Evolutionary conservation across 1,140 invertebrate genomes (phyloP).

Genomic region (Proales similis): DNA sequence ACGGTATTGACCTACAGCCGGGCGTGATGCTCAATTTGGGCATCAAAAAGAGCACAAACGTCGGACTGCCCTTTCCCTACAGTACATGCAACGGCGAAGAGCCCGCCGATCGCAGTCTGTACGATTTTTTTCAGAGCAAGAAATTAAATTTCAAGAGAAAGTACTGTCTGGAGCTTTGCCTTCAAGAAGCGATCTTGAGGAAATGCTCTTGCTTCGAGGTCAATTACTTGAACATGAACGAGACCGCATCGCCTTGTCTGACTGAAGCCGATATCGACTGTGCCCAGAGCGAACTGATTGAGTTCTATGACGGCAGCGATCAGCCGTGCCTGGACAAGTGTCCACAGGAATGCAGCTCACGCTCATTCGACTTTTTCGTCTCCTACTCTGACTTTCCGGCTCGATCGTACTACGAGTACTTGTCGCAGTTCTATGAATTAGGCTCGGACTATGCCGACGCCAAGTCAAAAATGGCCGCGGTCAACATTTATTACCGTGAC

Average conservation of each 20-base stretch:
- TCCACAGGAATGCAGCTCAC: conserved; percentile 9
- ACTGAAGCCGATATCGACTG: background rate
- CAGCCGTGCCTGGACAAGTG: background rate
- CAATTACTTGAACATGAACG: background rate
- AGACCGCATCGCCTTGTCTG: background rate
- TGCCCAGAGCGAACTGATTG: background rate
- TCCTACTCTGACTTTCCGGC: conserved; percentile 2
- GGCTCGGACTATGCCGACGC: too few species aligned
- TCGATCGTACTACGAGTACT: background rate
- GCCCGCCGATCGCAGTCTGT: background rate
- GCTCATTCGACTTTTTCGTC: background rate
- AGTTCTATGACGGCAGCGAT: background rate
- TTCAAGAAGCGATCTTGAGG: background rate
- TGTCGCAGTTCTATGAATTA: background rate
- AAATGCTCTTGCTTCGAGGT: conserved; percentile 2
- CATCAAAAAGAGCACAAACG: background rate
- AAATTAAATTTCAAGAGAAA: background rate
- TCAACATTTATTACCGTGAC: background rate
- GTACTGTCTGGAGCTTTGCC: conserved; percentile 4
- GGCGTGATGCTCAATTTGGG: background rate
- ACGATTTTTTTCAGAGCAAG: background rate
- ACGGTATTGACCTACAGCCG: background rate
- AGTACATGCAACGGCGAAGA: background rate
- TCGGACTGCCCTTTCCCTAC: background rate
- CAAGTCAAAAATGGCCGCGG: background rate